phyloP scores from a whole-genome alignment of 2,888 invertebrate species.

The Camptogramma bilineatum region DNA sequence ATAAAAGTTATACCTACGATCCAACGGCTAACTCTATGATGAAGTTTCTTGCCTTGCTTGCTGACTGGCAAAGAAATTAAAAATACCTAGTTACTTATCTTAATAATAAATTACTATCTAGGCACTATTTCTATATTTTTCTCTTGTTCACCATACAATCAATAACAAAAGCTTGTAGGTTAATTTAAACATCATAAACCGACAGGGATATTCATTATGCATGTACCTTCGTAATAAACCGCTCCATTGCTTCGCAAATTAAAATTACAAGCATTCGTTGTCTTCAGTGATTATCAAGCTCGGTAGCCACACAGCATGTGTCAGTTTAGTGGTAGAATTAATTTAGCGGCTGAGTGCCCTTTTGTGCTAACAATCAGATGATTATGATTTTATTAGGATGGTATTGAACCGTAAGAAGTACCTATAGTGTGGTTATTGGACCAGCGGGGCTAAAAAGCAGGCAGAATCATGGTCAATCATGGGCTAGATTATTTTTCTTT shows the following conservation, averaged over 20 bases:
- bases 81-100: no score
- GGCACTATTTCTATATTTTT: no score
- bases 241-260: constrained; percentile 13
- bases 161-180: background rate
- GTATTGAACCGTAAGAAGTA: background rate
- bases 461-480: no score
- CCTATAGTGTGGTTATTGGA: no score
- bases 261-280: constrained; percentile 17
- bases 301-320: constrained; percentile 13
- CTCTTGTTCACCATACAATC: background rate
- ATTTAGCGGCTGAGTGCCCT: constrained; percentile 69
- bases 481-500: no score
- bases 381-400: constrained; percentile 45
- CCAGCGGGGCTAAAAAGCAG: no score
- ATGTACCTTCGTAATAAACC: constrained; percentile 21
- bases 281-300: constrained; percentile 1
- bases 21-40: no score
- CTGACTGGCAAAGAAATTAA: no score
- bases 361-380: constrained; percentile 61
- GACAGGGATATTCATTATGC: background rate
- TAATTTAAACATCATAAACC: background rate
- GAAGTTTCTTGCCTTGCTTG: no score
- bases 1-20: no score
- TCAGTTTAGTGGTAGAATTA: constrained; percentile 40
- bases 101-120: no score